Evolutionary conservation across 2,888 invertebrate species (phyloP).

Genomic region (Imbricaverruca yamaguchii): DNA sequence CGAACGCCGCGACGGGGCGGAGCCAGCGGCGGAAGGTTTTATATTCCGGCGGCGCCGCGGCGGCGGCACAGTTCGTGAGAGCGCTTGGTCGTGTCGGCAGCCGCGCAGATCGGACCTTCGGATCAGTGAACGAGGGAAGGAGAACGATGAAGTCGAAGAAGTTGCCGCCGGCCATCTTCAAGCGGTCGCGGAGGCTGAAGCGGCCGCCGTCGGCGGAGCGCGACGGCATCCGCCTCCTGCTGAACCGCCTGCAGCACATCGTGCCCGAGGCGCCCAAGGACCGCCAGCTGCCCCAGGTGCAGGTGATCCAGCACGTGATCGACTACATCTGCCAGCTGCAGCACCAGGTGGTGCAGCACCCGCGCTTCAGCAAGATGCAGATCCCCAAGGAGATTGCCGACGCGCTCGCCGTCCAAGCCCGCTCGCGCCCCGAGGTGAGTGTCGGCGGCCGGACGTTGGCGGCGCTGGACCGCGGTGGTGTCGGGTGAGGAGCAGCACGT

Average conservation of each 20-base stretch:
- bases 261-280: slow-evolving; percentile 13
- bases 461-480: too few species aligned
- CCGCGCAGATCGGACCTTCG: too few species aligned
- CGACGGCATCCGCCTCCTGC: neutral
- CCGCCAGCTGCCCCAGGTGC: neutral
- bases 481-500: too few species aligned
- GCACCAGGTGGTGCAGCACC: slow-evolving; percentile 1
- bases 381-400: neutral
- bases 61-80: too few species aligned
- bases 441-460: too few species aligned
- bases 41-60: too few species aligned
- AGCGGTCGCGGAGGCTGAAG: neutral
- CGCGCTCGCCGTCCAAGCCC: neutral
- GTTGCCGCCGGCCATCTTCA: neutral
- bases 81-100: too few species aligned
- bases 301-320: slow-evolving; percentile 17
- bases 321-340: slow-evolving; percentile 20
- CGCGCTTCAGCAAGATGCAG: slow-evolving; percentile 9
- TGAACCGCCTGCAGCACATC: neutral
- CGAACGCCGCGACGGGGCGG: too few species aligned
- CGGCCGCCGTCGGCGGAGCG: neutral
- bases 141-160: neutral
- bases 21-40: too few species aligned
- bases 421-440: neutral
- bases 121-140: too few species aligned